Evolutionary conservation across 2,797 vertebrate species (phyloP).

Genomic region (Falco novaeseelandiae): DNA sequence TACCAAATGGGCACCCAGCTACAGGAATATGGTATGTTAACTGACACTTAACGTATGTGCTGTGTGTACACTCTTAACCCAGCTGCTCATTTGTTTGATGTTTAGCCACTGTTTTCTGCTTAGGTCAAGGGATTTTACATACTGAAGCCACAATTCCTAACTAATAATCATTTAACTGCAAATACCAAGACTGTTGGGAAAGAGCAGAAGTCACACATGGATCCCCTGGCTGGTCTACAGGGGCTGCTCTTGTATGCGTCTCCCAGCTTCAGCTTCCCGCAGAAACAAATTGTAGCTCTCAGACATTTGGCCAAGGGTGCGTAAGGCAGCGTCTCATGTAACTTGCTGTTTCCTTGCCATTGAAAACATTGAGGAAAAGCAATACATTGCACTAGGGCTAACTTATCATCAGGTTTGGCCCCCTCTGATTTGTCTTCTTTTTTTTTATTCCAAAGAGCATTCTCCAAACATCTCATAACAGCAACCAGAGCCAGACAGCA

Average conservation of each 20-base stretch:
- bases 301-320: not conserved
- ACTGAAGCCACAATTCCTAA: not conserved
- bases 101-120: not conserved
- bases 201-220: not conserved
- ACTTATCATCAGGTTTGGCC: not conserved
- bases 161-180: not conserved
- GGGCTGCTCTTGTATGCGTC: not conserved
- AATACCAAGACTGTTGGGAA: not conserved
- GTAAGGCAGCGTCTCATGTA: not conserved
- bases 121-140: not conserved
- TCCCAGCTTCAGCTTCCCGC: not conserved
- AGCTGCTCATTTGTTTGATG: not conserved
- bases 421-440: not conserved
- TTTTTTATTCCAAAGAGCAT: not conserved
- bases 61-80: not conserved
- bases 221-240: not conserved
- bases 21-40: not conserved
- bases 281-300: constrained; percentile 10
- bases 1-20: not conserved
- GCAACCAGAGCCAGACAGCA: not conserved
- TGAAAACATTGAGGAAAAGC: not conserved
- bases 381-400: not conserved
- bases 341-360: not conserved
- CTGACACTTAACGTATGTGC: not conserved
- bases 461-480: not conserved